phyloP scores from a whole-genome alignment of 2,797 vertebrate genomes.

The Melanotaenia parkinsoni region DNA sequence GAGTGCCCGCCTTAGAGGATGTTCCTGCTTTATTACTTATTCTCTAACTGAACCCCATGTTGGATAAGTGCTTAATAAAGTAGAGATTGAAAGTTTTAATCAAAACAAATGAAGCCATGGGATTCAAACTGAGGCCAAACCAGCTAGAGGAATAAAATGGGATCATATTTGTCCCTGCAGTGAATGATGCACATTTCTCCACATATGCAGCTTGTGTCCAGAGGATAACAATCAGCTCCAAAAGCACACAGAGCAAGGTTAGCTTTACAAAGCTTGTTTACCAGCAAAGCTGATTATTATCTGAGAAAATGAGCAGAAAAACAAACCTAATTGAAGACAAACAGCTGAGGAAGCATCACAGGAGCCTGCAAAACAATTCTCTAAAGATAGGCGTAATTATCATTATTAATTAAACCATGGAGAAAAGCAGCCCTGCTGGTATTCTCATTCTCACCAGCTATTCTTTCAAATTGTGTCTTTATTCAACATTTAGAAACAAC shows the following conservation, averaged over 20 bases:
- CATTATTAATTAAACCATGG: conserved; percentile 54
- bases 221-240: conserved; percentile 51
- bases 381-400: conserved; percentile 56
- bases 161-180: background rate
- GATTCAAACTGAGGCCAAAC: background rate
- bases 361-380: conserved; percentile 52
- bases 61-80: background rate
- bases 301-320: conserved; percentile 59
- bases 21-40: background rate
- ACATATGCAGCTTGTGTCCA: conserved; percentile 30
- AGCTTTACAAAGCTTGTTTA: conserved; percentile 54
- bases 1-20: background rate
- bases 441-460: conserved; percentile 25
- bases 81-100: background rate
- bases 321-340: conserved; percentile 64
- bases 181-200: conserved; percentile 47
- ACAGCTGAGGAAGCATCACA: conserved; percentile 64
- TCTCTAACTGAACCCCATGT: background rate
- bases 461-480: conserved; percentile 25
- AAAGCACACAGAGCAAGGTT: conserved; percentile 53
- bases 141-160: background rate
- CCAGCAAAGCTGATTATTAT: conserved; percentile 58
- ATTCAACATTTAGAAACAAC: conserved; percentile 24
- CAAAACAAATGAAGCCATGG: background rate
- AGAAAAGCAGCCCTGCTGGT: conserved; percentile 31